These are phyloP conservation scores for Hemitrygon akajei DNA, from an alignment of 2,797 vertebrate species.

Conservation along the genomic window DNA sequence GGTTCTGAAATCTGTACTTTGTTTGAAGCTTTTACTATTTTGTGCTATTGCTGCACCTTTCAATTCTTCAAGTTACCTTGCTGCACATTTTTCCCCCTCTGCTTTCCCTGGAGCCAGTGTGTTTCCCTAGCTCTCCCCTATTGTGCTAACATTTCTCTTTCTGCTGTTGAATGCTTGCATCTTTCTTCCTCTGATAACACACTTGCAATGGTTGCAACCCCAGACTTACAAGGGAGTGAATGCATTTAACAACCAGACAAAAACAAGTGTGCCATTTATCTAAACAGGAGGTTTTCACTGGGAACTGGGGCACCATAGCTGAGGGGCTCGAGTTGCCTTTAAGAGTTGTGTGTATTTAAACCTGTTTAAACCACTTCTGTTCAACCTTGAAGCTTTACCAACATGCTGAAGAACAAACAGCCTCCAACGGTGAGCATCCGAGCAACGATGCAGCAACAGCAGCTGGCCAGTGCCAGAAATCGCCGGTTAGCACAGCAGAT, in stretches of 20 bases:
- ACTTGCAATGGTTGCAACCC: conserved; percentile 25
- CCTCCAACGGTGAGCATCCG: conserved; percentile 89
- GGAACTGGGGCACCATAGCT: conserved; percentile 60
- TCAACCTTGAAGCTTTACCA: conserved; percentile 96
- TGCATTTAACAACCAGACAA: conserved; percentile 6
- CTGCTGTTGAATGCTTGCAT: conserved; percentile 42
- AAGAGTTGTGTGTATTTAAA: conserved; percentile 61
- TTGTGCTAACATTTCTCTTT: conserved; percentile 45
- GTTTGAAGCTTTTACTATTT: conserved; percentile 41
- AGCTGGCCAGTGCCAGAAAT: conserved; percentile 93
- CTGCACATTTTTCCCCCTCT: conserved; percentile 26
- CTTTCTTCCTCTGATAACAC: conserved; percentile 38
- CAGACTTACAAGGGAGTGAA: conserved; percentile 25
- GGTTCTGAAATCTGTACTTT: not conserved
- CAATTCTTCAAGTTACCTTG: conserved; percentile 31
- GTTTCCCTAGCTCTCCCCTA: conserved; percentile 47
- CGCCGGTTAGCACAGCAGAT: conserved; percentile 97
- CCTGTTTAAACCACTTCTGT: conserved; percentile 68
- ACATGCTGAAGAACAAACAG: conserved; percentile 99
- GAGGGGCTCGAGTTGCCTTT: conserved; percentile 63
- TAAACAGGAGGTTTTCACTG: conserved; percentile 47
- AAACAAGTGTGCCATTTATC: conserved; percentile 50
- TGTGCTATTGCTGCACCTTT: conserved; percentile 40
- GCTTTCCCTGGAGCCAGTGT: conserved; percentile 24
- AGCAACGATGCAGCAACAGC: conserved; percentile 92